phyloP scores from a whole-genome alignment of 1,140 invertebrate genomes.

The Zaprionus gabonicus region DNA sequence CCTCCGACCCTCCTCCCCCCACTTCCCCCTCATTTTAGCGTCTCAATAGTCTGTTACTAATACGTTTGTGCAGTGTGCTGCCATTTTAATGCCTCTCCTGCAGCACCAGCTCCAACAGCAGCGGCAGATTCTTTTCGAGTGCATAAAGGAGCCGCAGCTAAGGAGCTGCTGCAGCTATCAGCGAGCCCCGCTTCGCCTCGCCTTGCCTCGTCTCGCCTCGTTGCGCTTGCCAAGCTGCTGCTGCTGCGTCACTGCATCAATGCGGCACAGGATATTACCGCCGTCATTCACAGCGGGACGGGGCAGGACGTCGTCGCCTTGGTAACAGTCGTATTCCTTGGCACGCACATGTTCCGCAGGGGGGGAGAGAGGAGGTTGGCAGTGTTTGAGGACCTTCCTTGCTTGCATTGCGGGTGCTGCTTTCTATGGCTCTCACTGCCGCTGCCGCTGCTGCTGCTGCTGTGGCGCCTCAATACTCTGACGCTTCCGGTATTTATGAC shows the following conservation, averaged over 20 bases:
- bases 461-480: slow-evolving; percentile 75
- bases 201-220: not conserved
- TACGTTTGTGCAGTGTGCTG: slow-evolving; percentile 73
- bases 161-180: slow-evolving; percentile 38
- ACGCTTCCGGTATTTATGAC: slow-evolving; percentile 82
- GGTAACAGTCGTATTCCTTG: slow-evolving; percentile 38
- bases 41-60: slow-evolving; percentile 82
- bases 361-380: too few relatives aligned
- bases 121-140: slow-evolving; percentile 73
- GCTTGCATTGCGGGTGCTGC: not conserved
- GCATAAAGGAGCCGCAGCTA: slow-evolving; percentile 65
- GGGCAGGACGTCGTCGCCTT: slow-evolving; percentile 11
- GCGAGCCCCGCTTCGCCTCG: slow-evolving; percentile 25
- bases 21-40: slow-evolving; percentile 57
- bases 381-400: not conserved
- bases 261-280: slow-evolving; percentile 81
- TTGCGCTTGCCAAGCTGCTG: slow-evolving; percentile 9
- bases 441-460: slow-evolving; percentile 14
- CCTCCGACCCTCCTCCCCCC: not conserved
- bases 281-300: slow-evolving; percentile 60
- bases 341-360: slow-evolving; percentile 60
- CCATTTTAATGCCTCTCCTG: slow-evolving; percentile 81
- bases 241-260: slow-evolving; percentile 73
- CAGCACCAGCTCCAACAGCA: slow-evolving; percentile 24
- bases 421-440: not conserved